Base-by-base conservation (phyloP, 2,113 vertebrate species). In the Tursiops truncatus region DNA sequence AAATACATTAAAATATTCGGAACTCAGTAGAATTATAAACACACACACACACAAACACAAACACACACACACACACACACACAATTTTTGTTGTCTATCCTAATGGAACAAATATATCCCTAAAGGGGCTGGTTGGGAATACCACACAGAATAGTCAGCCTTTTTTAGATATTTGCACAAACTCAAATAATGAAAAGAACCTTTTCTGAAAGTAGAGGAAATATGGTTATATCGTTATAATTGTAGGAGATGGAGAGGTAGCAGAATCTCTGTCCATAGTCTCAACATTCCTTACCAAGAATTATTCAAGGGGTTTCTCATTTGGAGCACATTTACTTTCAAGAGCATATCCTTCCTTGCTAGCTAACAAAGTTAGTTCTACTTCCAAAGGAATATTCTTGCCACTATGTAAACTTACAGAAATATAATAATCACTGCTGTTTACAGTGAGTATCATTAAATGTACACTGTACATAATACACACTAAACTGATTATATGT, bases 351-450 rank as follows among this genome's bases (percentile, higher is more conserved):
- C 7, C 17, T 71, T 18, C 56, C 65, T 88, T 5, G 47, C 91
- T 83, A 84, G 36, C 47, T 41, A 74, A 58, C 26, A 20, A 15
- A 93, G 20, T 85, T 86, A 68, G 33, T 65, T 91, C 36, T 63
- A 20, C 17, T 96, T 95, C 18, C 44, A 68, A 96, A 94, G 41
- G 36, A 91, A 82, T 90, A 94, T n/a, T 82, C 15, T 33, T 93
- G 11, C 2, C 28, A 14, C 33, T 31, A 0, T 26, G 68, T 38
- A n/a, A 71, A 11, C 3, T 26, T 36, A 23, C 41, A 95, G 38
- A 73, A 63, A 53, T 56, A 74, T 21, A 71, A 63, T 67, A 33
- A 63, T 44, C 33, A 50, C 17, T 58, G 53, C 17, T 44, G 2
- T 80, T 76, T 84, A 31, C 31, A 80, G 26, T 25, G 15, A 80